Base-by-base conservation (phyloP, 2,888 invertebrate genomes). In the Parthenolecanium corni region DNA sequence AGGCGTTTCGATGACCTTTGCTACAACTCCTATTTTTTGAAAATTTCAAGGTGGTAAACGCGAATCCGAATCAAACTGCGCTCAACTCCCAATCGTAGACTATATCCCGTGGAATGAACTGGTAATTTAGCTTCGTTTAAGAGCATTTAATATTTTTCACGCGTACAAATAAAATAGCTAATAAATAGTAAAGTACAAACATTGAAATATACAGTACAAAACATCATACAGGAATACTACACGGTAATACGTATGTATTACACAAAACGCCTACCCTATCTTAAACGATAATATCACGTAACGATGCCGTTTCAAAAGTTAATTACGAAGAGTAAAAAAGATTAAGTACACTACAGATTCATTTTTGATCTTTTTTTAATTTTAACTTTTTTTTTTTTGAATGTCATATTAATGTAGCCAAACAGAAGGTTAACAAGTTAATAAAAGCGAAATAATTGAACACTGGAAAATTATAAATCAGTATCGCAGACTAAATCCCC, bases 211-310 rank as follows among this genome's bases (percentile, higher is more conserved):
- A 36, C 53, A 53, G 20, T 18, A 53, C 14, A n/a, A 38, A 38
- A 23, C 1, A 14, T 38, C 12, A 11, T 12, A 38, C 38, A 14
- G 9, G 14, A 38, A 38, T 11, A 38, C 52, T 52, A 52, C 16
- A 24, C 9, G 14, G 3, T 24, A 31, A 31, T 31, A 9, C 31
- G 5, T 31, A 31, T 31, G 31, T n/a, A n/a, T 31, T 31, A 31
- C 16, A 25, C 52, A 18, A 31, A 31, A 31, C 21, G 38, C 31
- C 52, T 38, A 54, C 44, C 46, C 44, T 31, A 57, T 44, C 57
- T 57, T 57, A 57, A 2, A 46, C 31, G 18, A 46, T 57, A 57
- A 57, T 57, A 57, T 57, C 57, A 57, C 57, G 57, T 57, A 57
- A 57, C n/a, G 57, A 57, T 46, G 57, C 57, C 25, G 40, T n/a